Conservation (phyloP, 1,140 invertebrate genomes). For the Scaptomyza pallida region DNA sequence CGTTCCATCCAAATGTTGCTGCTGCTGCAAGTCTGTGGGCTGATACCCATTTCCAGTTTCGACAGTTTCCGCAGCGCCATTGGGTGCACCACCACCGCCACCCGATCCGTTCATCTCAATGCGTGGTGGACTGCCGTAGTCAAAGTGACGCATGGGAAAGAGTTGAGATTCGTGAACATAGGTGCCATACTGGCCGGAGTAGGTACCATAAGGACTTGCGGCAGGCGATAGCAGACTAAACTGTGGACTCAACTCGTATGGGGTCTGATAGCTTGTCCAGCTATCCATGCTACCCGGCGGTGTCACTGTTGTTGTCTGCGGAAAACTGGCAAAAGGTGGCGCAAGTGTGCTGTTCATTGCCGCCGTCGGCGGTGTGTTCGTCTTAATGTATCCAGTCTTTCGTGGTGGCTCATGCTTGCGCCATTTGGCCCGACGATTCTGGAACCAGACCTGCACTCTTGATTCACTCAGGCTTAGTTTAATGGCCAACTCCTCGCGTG, state of each 20-base stretch:
- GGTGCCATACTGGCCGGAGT: conserved; percentile 80
- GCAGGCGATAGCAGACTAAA: conserved; percentile 90
- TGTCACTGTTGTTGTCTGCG: conserved; percentile 86
- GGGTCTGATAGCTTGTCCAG: conserved; percentile 90
- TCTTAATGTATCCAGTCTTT: conserved; percentile 92
- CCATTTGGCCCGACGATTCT: conserved; percentile 99
- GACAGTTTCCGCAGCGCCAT: conserved; percentile 16
- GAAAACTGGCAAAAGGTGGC: conserved; percentile 87
- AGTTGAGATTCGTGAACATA: conserved; percentile 83
- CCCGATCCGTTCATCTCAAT: conserved; percentile 63
- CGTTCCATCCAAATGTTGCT: conserved; percentile 32
- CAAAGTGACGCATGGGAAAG: conserved; percentile 82
- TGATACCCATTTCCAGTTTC: conserved; percentile 63
- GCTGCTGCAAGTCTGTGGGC: conserved; percentile 52
- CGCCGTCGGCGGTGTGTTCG: conserved; percentile 86
- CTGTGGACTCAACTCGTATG: conserved; percentile 89
- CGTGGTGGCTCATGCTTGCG: conserved; percentile 98
- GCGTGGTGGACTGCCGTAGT: conserved; percentile 81
- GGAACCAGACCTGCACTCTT: conserved; percentile 92
- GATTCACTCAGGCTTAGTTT: conserved; percentile 96
- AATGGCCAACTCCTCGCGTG: conserved; percentile 95
- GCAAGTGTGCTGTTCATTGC: conserved; percentile 86
- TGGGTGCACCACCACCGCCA: conserved; percentile 10
- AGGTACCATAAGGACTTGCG: conserved; percentile 86
- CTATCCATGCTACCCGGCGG: conserved; percentile 88